phyloP scores from a whole-genome alignment of 2,797 vertebrate species.

The Tolypeutes matacus region DNA sequence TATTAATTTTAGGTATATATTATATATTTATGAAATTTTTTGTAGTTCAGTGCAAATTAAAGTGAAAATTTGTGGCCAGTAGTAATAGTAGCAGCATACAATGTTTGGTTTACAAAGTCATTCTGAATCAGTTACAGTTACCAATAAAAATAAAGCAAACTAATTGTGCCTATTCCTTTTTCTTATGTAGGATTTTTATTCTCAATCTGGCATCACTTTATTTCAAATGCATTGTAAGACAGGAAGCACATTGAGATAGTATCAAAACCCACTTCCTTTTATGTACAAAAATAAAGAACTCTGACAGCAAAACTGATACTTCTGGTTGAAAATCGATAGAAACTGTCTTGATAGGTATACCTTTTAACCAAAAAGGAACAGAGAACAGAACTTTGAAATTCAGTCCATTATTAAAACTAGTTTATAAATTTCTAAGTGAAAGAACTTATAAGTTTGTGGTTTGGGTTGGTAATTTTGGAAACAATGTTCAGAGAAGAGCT shows the following conservation, averaged over 20 bases:
- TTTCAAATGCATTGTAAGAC: constrained; percentile 89
- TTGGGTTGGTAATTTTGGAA: constrained; percentile 59
- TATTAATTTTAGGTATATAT: background rate
- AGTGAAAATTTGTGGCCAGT: background rate
- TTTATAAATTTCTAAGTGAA: constrained; percentile 40
- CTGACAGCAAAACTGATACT: constrained; percentile 79
- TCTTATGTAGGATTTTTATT: constrained; percentile 59
- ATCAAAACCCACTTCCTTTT: constrained; percentile 95
- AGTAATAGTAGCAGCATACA: background rate
- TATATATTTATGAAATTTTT: constrained; percentile 16
- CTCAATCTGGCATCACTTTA: constrained; percentile 78
- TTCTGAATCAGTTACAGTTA: constrained; percentile 42
- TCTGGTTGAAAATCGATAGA: constrained; percentile 76
- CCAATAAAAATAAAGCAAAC: constrained; percentile 55
- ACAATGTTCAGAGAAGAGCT: constrained; percentile 79
- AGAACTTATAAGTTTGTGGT: constrained; percentile 66
- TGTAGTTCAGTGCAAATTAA: constrained; percentile 16
- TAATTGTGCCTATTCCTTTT: constrained; percentile 34
- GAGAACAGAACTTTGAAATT: constrained; percentile 57
- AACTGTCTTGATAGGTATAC: constrained; percentile 68
- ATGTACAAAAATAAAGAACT: constrained; percentile 88
- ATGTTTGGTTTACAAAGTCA: background rate
- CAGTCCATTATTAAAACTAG: background rate
- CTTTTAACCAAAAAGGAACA: constrained; percentile 55
- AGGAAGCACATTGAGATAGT: constrained; percentile 92